These are phyloP conservation scores for Paguma larvata DNA, from an alignment of 2,797 vertebrate species.

Conservation along the genomic window DNA sequence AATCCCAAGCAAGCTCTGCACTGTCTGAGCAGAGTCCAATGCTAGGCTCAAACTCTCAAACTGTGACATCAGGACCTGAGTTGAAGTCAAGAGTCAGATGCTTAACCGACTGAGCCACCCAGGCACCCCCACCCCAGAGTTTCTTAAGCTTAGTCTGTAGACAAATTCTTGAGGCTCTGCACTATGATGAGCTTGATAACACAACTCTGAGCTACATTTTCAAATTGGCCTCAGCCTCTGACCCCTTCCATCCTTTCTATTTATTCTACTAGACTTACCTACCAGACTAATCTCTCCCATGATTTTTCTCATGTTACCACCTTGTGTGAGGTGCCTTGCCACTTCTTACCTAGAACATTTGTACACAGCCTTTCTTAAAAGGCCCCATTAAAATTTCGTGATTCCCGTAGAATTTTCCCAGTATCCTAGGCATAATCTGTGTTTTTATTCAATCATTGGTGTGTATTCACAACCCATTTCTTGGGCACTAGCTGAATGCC, in stretches of 20 bases:
- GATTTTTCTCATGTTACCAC: not conserved
- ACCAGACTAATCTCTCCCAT: not conserved
- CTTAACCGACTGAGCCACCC: no score
- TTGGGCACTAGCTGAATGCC: not conserved
- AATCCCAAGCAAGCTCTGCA: no score
- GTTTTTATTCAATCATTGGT: not conserved
- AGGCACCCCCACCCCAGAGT: no score
- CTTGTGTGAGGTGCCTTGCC: not conserved
- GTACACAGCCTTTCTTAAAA: not conserved
- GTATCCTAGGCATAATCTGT: not conserved
- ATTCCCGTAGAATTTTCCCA: not conserved
- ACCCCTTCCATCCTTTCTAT: not conserved
- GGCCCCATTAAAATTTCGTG: not conserved
- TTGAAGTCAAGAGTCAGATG: no score
- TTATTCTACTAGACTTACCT: not conserved
- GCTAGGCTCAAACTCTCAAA: no score
- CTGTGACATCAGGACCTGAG: no score
- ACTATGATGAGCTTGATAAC: not conserved
- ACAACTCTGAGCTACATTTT: not conserved
- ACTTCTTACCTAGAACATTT: not conserved
- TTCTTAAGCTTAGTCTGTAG: not conserved
- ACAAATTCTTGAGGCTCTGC: not conserved
- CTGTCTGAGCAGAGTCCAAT: no score
- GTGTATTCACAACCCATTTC: not conserved
- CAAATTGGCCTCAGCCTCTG: not conserved